Evolutionary conservation across 2,888 invertebrate species (phyloP).

Genomic region (Melanostoma scalare): DNA sequence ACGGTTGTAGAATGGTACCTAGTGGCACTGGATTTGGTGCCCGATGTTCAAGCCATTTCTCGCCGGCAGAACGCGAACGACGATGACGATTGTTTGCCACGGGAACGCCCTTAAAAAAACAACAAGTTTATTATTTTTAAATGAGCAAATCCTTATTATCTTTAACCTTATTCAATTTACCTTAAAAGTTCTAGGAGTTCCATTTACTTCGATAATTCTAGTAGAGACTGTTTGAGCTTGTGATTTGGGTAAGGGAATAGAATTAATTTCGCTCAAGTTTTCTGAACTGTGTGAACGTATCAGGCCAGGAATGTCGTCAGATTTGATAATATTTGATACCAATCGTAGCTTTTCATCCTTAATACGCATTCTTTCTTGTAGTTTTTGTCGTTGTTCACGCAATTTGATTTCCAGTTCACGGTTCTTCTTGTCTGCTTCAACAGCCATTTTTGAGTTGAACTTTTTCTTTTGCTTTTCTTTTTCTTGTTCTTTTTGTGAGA

Average conservation of each 20-base stretch:
- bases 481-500: slow-evolving; percentile 86
- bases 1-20: slow-evolving; percentile 95
- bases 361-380: slow-evolving; percentile 84
- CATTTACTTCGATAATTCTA: slow-evolving; percentile 37
- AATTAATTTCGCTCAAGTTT: slow-evolving; percentile 70
- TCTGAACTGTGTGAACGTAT: slow-evolving; percentile 79
- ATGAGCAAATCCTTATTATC: not conserved
- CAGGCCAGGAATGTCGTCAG: slow-evolving; percentile 80
- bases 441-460: slow-evolving; percentile 86
- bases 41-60: slow-evolving; percentile 94
- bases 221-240: slow-evolving; percentile 29
- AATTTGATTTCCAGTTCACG: slow-evolving; percentile 87
- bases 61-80: slow-evolving; percentile 91
- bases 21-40: slow-evolving; percentile 90
- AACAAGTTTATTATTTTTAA: not conserved
- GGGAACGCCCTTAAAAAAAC: slow-evolving; percentile 84
- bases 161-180: slow-evolving; percentile 7
- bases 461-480: slow-evolving; percentile 87
- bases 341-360: slow-evolving; percentile 85
- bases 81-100: slow-evolving; percentile 89
- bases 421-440: slow-evolving; percentile 89
- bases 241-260: slow-evolving; percentile 20
- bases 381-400: slow-evolving; percentile 84
- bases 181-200: slow-evolving; percentile 42
- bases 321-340: slow-evolving; percentile 85